Conservation (phyloP, 37 sponge, comb jelly and placozoan genomes). For the Dysidea cf. avara region DNA sequence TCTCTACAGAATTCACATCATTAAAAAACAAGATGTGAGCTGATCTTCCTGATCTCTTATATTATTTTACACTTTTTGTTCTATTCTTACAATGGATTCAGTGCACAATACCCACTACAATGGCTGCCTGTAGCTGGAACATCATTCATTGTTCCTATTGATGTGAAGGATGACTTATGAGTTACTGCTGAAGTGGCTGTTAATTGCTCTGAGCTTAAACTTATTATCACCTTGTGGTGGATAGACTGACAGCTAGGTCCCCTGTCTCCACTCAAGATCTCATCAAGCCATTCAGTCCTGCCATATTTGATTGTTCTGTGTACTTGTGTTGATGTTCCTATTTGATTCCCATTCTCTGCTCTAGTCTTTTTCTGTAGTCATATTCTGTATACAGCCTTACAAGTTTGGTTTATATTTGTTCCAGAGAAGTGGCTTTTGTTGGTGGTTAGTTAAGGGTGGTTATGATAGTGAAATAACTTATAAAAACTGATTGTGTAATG, state of each 20-base stretch:
- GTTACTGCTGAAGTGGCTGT: slow-evolving; percentile 9
- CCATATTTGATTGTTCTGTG: not conserved
- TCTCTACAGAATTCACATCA: slow-evolving; percentile 83
- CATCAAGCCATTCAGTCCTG: not conserved
- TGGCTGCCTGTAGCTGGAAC: no score
- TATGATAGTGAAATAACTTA: no score
- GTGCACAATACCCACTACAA: no score
- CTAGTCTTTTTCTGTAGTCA: no score
- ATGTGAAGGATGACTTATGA: not conserved
- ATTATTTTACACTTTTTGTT: not conserved
- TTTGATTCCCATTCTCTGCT: not conserved
- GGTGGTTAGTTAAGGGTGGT: not conserved
- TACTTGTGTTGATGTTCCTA: slow-evolving; percentile 21
- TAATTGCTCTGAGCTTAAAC: no score
- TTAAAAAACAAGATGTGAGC: slow-evolving; percentile 45
- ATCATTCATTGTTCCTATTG: not conserved
- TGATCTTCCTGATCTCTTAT: no score
- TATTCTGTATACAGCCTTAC: slow-evolving; percentile 18
- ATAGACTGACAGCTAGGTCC: not conserved
- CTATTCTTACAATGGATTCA: not conserved
- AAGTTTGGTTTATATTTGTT: slow-evolving; percentile 8
- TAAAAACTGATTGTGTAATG: no score
- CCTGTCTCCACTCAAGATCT: not conserved
- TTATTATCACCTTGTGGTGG: no score
- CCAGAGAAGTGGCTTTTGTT: not conserved